phyloP scores from a whole-genome alignment of 2,113 vertebrate species.

The Coryphaenoides rupestris region DNA sequence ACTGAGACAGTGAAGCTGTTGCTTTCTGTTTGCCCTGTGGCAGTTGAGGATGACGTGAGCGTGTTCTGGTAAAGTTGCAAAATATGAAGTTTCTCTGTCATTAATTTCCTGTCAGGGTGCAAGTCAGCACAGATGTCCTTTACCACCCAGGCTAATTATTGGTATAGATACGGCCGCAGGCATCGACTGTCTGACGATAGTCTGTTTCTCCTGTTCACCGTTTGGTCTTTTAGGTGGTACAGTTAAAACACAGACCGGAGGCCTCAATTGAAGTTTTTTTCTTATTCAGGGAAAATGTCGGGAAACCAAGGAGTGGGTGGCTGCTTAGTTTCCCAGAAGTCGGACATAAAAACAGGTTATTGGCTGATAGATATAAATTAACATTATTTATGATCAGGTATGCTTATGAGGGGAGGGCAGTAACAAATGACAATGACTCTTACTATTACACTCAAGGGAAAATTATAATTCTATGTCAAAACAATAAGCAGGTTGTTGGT shows the following conservation, averaged over 20 bases:
- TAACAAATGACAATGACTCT: no score
- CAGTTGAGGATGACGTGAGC: not conserved
- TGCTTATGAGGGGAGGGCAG: no score
- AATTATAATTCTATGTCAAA: no score
- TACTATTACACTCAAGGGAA: no score
- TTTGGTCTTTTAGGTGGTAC: constrained; percentile 23
- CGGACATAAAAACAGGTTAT: no score
- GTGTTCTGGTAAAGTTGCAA: not conserved
- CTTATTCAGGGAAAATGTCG: no score
- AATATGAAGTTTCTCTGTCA: constrained; percentile 20
- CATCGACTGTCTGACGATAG: constrained; percentile 13
- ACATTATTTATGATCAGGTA: no score
- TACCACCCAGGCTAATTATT: constrained; percentile 2
- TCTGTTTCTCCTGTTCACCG: constrained; percentile 6
- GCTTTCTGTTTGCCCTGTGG: constrained; percentile 12
- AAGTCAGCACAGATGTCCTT: constrained; percentile 44
- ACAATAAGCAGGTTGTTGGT: no score
- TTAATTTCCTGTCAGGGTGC: constrained; percentile 30
- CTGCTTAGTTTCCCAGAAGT: no score
- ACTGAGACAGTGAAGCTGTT: not conserved
- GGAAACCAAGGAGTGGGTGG: no score
- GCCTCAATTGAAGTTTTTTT: not conserved
- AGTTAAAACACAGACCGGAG: not conserved
- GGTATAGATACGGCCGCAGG: constrained; percentile 32
- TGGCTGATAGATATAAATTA: no score